Evolutionary conservation across 37 sponge, comb jelly and placozoan species (phyloP), one percentile per base, ranked within the genome.

Genomic region (Dysidea cf. avara): DNA sequence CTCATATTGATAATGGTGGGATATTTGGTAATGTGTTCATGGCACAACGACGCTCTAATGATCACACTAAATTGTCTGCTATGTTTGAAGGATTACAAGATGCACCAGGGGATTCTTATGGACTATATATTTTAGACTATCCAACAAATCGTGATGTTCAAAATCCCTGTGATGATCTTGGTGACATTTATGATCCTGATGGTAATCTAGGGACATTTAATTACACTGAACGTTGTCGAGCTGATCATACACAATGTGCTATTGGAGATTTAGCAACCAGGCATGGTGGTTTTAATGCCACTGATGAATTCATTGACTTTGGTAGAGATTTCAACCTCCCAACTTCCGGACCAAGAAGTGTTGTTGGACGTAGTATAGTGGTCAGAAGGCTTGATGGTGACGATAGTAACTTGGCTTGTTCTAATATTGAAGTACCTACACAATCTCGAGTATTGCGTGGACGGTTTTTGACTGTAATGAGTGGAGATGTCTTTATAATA

Each of bases 281-380:
- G 58, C 50, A 43, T 62, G 70, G 76, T 21, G 3, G 26, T 13
- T 39, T 86, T 0, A 33, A 17, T 7, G 18, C 38, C 29, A 60
- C 48, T 62, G 46, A 43, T 43, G 33, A 20, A 1, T 13, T 11
- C 32, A 75, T 76, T 5, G 34, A 35, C 13, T 80, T 86, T 75
- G 36, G 4, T 11, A 22, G 35, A 17, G 38, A 34, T 29, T 37
- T 86, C 14, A 38, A 51, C 53, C 57, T 86, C 16, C 5, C 5
- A 12, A 5, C 9, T 43, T 62, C 16, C 53, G 81, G 81, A 33
- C 58, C 76, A 39, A 26, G 75, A 13, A 69, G 69, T 20, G 66
- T 66, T 12, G 24, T 86, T 52, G 87, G 87, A 7, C 87, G 87
- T n/a, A 64, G 81, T 9, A 39, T 86, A 7, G 68, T 75, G n/a